Percentiles rank a stretch among this genome's conserved stretches.
Evolutionary conservation across 2,888 invertebrate genomes (phyloP).

Genomic region (Cheilosia pagana): DNA sequence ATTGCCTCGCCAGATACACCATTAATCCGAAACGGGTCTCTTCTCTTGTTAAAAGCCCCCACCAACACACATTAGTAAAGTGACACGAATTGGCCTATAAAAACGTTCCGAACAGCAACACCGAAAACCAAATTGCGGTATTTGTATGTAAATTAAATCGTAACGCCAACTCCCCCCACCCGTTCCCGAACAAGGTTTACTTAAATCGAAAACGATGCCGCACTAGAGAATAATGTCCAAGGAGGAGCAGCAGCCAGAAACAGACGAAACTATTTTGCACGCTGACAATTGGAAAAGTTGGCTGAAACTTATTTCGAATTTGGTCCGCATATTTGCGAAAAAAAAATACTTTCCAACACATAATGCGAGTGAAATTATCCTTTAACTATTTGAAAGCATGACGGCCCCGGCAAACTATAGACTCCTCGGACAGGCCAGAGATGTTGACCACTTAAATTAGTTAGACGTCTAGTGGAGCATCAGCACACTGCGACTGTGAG

Average conservation of each 20-base stretch:
- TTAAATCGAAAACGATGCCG: conserved; percentile 53
- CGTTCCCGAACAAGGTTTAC: conserved; percentile 25
- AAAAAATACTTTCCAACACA: conserved; percentile 48
- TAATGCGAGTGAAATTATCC: conserved; percentile 55
- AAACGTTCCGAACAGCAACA: conserved; percentile 55
- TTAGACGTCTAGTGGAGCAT: conserved; percentile 53
- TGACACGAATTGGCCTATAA: conserved; percentile 64
- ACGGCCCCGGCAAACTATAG: background rate
- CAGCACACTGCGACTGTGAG: background rate
- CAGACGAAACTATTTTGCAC: background rate
- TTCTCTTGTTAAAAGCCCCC: conserved; percentile 57
- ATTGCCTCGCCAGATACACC: conserved; percentile 51
- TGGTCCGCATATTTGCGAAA: background rate
- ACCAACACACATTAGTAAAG: conserved; percentile 54
- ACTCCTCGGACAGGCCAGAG: conserved; percentile 14
- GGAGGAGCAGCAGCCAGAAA: background rate
- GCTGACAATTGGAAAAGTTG: conserved; percentile 33
- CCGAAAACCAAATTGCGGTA: conserved; percentile 53
- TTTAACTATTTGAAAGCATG: conserved; percentile 50
- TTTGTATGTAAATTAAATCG: conserved; percentile 71
- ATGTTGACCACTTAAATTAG: conserved; percentile 67
- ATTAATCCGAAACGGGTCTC: conserved; percentile 56
- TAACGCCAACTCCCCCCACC: conserved; percentile 29
- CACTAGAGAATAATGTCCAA: background rate
- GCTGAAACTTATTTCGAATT: conserved; percentile 31